Base-by-base conservation (phyloP, 2,113 vertebrate genomes). In the Bubo bubo region DNA sequence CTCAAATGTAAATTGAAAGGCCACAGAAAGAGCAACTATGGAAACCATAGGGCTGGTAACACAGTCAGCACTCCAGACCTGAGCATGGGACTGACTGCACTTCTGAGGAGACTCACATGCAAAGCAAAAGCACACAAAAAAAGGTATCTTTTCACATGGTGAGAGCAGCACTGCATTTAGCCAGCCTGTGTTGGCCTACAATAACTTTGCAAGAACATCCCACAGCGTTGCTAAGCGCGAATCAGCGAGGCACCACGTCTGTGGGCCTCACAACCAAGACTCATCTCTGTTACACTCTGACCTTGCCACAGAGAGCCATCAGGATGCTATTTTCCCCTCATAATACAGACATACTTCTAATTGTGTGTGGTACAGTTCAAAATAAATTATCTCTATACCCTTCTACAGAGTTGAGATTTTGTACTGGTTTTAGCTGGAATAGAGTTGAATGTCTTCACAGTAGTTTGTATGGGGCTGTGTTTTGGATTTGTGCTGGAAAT, bases 61-160 rank as follows among this genome's bases (percentile, higher is more conserved):
- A 49, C 5, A 32, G 34, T 22, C 30, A 14, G 27, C 28, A 34
- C 23, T 62, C 4, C 0, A 88, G 17, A 39, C 32, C 39, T 30
- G 18, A 28, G 9, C 10, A 37, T 1, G 6, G 41, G 39, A 32
- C 49, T 21, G 17, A 21, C 49, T 13, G 26, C 34, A 22, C 11
- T 17, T 47, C 39, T 34, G 13, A 55, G 32, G 27, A 37, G 16
- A 27, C 32, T 27, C 4, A 0, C 1, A 37, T 3, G 11, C 47
- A 71, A 53, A 26, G 28, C 26, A 39, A 23, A 53, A 39, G 23
- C 30, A 59, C 34, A 41, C 17, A 35, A 3, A 21, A 43, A 34
- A 26, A 45, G 43, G 7, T 18, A 10, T 43, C 18, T 12, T 52
- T 66, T 37, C 14, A 34, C 18, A 27, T 4, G 4, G 37, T 3